Conservation (phyloP, 2,797 vertebrate genomes). For the Threskiornis aethiopicus region DNA sequence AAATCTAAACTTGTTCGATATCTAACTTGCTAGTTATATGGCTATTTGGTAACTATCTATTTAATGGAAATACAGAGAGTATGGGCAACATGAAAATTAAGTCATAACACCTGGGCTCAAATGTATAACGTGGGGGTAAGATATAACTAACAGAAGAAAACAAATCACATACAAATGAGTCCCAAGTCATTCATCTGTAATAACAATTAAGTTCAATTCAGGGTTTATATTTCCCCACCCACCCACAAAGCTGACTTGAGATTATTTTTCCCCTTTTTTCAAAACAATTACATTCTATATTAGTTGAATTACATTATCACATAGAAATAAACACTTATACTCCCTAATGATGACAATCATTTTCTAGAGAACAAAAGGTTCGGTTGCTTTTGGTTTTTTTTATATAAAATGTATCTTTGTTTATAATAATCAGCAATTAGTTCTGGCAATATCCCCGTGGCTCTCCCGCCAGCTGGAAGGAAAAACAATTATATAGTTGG, state of each 20-base stretch:
- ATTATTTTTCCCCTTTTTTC: slow-evolving; percentile 39
- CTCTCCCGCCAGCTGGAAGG: slow-evolving; percentile 27
- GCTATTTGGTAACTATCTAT: background rate
- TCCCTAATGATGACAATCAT: slow-evolving; percentile 25
- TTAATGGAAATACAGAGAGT: background rate
- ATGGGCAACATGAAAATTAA: slow-evolving; percentile 8
- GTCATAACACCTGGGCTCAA: slow-evolving; percentile 35
- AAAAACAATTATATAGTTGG: slow-evolving; percentile 22
- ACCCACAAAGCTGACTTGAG: slow-evolving; percentile 41
- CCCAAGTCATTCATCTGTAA: slow-evolving; percentile 66
- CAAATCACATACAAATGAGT: slow-evolving; percentile 50
- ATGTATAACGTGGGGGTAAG: background rate
- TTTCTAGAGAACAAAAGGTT: slow-evolving; percentile 52
- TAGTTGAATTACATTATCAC: slow-evolving; percentile 39
- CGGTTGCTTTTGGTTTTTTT: background rate
- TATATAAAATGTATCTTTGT: slow-evolving; percentile 16
- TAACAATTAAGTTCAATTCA: slow-evolving; percentile 63
- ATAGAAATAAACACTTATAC: slow-evolving; percentile 18
- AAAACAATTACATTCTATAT: slow-evolving; percentile 36
- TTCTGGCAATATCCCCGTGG: slow-evolving; percentile 33
- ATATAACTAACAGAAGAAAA: slow-evolving; percentile 49
- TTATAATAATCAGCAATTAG: slow-evolving; percentile 54
- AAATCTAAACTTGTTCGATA: background rate
- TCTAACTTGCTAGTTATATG: background rate
- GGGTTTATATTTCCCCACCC: slow-evolving; percentile 63